Evolutionary conservation across 2,888 invertebrate genomes (phyloP), one percentile per base, ranked within the genome.

Genomic region (Chalcosyrphus nemorum): DNA sequence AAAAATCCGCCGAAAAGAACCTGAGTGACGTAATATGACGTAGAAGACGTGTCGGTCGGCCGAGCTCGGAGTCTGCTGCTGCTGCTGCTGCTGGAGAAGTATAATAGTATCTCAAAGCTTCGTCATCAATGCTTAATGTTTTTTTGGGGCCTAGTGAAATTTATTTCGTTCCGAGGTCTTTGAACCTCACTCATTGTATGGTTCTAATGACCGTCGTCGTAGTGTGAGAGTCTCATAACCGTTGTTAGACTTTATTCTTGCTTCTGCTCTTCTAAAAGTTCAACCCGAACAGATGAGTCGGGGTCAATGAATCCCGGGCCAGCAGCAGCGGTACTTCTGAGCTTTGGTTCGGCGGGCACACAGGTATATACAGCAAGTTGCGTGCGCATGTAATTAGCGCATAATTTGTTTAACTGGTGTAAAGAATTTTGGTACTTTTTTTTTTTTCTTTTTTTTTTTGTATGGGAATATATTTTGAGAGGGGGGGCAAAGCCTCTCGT

Each of bases 91-190:
- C 71, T 35, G 66, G 50, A 59, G 11, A 43, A 29, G 45, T n/a
- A n/a, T n/a, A 77, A n/a, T 38, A 32, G 38, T 17, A 35, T 54
- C 29, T 68, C 41, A 13, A 52, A 80, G 52, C 70, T 84, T 80
- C 56, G 56, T 75, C 84, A 71, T 75, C 38, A 27, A 5, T 32
- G 65, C 35, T 15, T n/a, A 29, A 52, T 52, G 61, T 38, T 71
- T 72, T 74, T 72, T 66, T 59, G 68, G 74, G n/a, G 70, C 70
- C 75, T 74, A 84, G 80, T 84, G 84, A 84, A 84, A 84, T 75
- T 75, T 70, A 80, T 75, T 63, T 70, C 74, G 45, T 65, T 80
- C 11, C 24, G 59, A 47, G 84, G 74, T 68, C 80, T 80, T 75
- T 80, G 80, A 84, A 84, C 84, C 27, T 38, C 52, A 57, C 24